Conservation (phyloP, 2,888 invertebrate genomes). For the Andricus quercusramuli region DNA sequence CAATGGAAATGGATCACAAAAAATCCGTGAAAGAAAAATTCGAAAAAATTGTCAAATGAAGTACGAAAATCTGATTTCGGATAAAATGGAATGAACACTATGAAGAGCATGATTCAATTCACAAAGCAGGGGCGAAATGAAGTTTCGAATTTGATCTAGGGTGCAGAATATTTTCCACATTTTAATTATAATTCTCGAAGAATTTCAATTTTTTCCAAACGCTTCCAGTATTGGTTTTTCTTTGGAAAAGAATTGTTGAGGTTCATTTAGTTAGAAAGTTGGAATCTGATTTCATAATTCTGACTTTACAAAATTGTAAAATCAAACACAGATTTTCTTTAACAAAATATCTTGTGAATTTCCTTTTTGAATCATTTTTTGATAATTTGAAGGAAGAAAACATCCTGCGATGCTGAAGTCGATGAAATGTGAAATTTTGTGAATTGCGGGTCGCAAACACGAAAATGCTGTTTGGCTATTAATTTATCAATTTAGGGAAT, state of each 20-base stretch:
- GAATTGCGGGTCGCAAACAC: conserved; percentile 32
- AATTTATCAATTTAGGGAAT: conserved; percentile 34
- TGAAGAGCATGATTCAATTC: conserved; percentile 4
- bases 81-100: not conserved
- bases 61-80: not conserved
- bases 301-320: no score
- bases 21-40: not conserved
- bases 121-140: conserved; percentile 7
- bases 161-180: conserved; percentile 17
- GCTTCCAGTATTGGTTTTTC: not conserved
- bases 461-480: conserved; percentile 34
- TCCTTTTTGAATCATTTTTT: not conserved
- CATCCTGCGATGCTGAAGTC: conserved; percentile 14
- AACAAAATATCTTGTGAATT: not conserved
- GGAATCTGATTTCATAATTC: no score
- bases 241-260: not conserved
- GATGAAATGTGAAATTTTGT: conserved; percentile 18
- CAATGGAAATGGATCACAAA: not conserved
- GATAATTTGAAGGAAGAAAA: conserved; percentile 1
- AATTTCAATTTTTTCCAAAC: not conserved
- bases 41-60: not conserved
- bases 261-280: no score
- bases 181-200: not conserved
- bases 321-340: not conserved
- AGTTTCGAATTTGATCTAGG: not conserved